phyloP scores from a whole-genome alignment of 1,140 invertebrate species.

The Triops cancriformis region DNA sequence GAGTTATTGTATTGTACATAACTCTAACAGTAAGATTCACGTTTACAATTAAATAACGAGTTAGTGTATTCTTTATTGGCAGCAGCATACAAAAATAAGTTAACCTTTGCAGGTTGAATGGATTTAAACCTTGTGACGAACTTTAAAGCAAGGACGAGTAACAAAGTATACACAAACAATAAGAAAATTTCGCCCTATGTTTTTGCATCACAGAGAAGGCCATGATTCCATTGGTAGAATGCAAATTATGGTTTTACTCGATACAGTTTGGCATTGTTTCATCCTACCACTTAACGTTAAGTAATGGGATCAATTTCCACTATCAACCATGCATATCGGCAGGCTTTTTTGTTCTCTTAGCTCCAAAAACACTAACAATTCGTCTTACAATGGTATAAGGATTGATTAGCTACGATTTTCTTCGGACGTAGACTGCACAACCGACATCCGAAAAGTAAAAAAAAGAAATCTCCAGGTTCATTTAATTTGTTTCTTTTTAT shows the following conservation, averaged over 20 bases:
- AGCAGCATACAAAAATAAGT: background rate
- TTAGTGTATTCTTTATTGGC: background rate
- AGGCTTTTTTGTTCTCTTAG: background rate
- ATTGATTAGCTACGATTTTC: background rate
- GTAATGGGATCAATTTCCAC: no score
- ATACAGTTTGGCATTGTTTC: no score
- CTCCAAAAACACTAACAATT: background rate
- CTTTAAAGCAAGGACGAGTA: background rate
- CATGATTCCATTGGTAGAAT: no score
- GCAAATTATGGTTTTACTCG: no score
- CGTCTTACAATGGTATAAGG: background rate
- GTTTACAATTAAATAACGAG: no score
- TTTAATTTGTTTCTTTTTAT: background rate
- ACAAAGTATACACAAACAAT: no score
- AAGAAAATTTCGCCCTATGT: no score
- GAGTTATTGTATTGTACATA: no score
- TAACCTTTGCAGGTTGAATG: background rate
- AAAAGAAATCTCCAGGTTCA: background rate
- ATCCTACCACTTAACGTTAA: no score
- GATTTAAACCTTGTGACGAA: background rate
- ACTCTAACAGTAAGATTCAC: no score
- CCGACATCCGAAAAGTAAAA: background rate
- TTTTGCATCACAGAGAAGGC: no score
- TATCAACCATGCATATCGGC: no score
- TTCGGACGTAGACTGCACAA: background rate